Percentiles rank a stretch among this genome's conserved stretches.
Conservation (phyloP, 2,113 vertebrate species). For the Campylorhamphus procurvoides region DNA sequence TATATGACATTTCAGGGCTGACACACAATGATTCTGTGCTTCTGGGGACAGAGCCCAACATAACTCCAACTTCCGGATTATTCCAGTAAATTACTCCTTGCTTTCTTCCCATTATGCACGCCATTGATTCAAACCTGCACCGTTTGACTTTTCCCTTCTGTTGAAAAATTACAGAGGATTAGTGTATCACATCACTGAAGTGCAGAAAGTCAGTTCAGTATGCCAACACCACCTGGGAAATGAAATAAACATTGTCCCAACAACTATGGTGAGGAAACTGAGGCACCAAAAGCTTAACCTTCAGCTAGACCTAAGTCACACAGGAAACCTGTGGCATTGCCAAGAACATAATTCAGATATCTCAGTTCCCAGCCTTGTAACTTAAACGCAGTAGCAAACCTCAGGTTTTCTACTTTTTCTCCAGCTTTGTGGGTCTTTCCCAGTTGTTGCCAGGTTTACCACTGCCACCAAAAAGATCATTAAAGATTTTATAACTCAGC, state of each 20-base stretch:
- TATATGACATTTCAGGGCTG: constrained; percentile 29
- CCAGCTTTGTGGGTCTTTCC: constrained; percentile 8
- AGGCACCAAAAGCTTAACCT: constrained; percentile 15
- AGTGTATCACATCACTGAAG: background rate
- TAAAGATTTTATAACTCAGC: constrained; percentile 40
- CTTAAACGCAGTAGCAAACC: background rate
- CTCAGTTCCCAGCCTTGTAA: constrained; percentile 17
- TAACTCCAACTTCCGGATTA: background rate
- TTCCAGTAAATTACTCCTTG: constrained; percentile 24
- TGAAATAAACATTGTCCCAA: background rate
- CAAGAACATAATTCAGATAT: constrained; percentile 41
- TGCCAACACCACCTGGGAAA: background rate
- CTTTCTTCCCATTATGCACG: background rate
- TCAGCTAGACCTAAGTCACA: background rate
- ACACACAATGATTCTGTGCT: background rate
- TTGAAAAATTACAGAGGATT: background rate
- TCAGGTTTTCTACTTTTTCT: constrained; percentile 4
- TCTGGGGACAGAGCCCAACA: constrained; percentile 13
- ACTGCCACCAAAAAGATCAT: constrained; percentile 21
- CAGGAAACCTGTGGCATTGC: background rate
- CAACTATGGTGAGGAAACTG: background rate
- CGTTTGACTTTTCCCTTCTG: background rate
- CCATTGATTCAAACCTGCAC: background rate
- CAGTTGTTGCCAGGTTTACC: constrained; percentile 24
- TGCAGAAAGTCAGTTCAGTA: background rate